Percentiles rank a stretch among this genome's conserved stretches.
Conservation (phyloP, 1,140 invertebrate species). For the Papilio glaucus region DNA sequence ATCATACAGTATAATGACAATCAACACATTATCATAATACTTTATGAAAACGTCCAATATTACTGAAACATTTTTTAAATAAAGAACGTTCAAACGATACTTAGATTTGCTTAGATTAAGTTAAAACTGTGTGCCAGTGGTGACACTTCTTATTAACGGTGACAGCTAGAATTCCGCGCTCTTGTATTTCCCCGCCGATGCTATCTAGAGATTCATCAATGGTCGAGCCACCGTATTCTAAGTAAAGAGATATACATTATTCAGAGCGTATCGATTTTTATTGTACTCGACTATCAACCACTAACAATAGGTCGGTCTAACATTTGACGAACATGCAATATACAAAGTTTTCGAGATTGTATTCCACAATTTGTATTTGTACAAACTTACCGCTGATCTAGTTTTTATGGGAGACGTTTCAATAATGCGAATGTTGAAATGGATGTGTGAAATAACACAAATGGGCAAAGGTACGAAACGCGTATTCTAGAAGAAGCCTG, state of each 20-base stretch:
- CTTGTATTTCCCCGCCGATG: conserved; percentile 14
- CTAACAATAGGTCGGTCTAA: not conserved
- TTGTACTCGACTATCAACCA: not conserved
- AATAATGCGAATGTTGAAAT: too few species aligned
- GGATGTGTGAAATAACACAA: too few species aligned
- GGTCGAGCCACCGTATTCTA: not conserved
- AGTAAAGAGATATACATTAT: conserved; percentile 21
- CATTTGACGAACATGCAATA: not conserved
- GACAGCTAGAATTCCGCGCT: conserved; percentile 6
- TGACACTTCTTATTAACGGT: conserved; percentile 23
- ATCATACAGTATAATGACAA: too few species aligned
- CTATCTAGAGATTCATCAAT: not conserved
- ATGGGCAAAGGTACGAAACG: too few species aligned
- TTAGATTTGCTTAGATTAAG: conserved; percentile 2
- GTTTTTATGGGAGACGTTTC: too few species aligned
- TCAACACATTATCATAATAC: too few species aligned
- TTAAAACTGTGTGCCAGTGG: not conserved
- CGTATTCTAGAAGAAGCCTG: too few species aligned
- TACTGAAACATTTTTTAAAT: not conserved
- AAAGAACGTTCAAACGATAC: not conserved
- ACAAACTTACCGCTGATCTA: too few species aligned
- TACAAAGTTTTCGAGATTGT: too few species aligned
- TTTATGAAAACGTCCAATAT: too few species aligned
- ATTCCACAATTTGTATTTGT: too few species aligned
- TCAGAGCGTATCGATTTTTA: conserved; percentile 22